Evolutionary conservation across 1,140 invertebrate genomes (phyloP).

Genomic region (Bombus terrestris): DNA sequence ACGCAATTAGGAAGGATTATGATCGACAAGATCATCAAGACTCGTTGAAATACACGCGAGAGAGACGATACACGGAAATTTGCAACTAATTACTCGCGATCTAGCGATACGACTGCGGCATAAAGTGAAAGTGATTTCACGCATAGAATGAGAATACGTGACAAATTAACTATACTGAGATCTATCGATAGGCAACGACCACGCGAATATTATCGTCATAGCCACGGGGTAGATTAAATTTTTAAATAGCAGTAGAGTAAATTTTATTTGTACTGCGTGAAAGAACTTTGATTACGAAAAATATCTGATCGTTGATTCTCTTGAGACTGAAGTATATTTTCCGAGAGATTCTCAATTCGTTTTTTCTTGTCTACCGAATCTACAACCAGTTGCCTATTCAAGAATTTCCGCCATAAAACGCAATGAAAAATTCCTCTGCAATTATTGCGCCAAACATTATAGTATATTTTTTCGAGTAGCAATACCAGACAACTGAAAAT

Average conservation of each 20-base stretch:
- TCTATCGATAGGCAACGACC: not conserved
- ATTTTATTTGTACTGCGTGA: not conserved
- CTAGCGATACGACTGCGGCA: not conserved
- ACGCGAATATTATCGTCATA: conserved; percentile 9
- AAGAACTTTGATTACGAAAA: too few species aligned
- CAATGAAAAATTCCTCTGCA: not conserved
- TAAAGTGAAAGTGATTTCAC: conserved; percentile 55
- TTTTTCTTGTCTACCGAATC: not conserved
- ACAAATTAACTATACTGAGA: not conserved
- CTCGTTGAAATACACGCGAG: not conserved
- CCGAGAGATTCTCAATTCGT: not conserved
- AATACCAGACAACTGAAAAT: conserved; percentile 42
- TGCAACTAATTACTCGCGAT: conserved; percentile 41
- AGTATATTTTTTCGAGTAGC: conserved; percentile 42
- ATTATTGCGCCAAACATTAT: not conserved
- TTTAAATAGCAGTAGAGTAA: too few species aligned
- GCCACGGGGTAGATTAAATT: not conserved
- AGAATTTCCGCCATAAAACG: not conserved
- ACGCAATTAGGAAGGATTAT: not conserved
- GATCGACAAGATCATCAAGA: not conserved
- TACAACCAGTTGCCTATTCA: not conserved
- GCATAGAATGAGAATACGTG: not conserved
- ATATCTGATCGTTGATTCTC: not conserved
- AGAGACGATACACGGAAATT: conserved; percentile 49
- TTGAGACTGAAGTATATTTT: too few species aligned